phyloP scores from a whole-genome alignment of 2,888 invertebrate species.

The Hypolimnas misippus region DNA sequence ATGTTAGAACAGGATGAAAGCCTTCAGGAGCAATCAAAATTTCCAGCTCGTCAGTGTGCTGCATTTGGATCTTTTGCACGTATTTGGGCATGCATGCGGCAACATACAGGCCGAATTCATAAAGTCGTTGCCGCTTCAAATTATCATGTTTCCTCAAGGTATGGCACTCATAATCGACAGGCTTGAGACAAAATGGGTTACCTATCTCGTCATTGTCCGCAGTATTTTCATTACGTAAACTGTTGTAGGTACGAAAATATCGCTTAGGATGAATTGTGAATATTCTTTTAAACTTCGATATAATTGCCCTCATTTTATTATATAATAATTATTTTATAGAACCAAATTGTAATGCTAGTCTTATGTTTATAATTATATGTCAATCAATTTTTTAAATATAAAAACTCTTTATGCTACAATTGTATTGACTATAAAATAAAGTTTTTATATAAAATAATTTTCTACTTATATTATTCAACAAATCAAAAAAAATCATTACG shows the following conservation, averaged over 20 bases:
- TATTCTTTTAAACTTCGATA: constrained; percentile 16
- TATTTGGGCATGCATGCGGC: constrained; percentile 74
- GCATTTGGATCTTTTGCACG: constrained; percentile 72
- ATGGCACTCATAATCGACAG: constrained; percentile 54
- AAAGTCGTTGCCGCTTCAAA: constrained; percentile 59
- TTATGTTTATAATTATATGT: no score
- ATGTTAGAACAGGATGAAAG: constrained; percentile 61
- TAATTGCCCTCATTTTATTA: not conserved
- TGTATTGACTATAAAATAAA: not conserved
- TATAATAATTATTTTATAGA: not conserved
- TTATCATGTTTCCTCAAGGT: constrained; percentile 68
- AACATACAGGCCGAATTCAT: constrained; percentile 73
- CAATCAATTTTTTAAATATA: no score
- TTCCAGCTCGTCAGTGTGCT: constrained; percentile 70
- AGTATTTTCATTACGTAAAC: constrained; percentile 24
- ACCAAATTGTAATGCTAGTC: not conserved
- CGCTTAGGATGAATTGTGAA: constrained; percentile 24
- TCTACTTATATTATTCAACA: no score
- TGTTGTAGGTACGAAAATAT: constrained; percentile 29
- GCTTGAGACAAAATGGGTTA: constrained; percentile 59
- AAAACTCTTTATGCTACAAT: no score
- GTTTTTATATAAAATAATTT: no score
- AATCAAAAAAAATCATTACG: no score
- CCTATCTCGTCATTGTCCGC: constrained; percentile 42
- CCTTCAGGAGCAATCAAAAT: constrained; percentile 70